phyloP scores from a whole-genome alignment of 2,888 invertebrate species.

The Eupithecia insigniata region DNA sequence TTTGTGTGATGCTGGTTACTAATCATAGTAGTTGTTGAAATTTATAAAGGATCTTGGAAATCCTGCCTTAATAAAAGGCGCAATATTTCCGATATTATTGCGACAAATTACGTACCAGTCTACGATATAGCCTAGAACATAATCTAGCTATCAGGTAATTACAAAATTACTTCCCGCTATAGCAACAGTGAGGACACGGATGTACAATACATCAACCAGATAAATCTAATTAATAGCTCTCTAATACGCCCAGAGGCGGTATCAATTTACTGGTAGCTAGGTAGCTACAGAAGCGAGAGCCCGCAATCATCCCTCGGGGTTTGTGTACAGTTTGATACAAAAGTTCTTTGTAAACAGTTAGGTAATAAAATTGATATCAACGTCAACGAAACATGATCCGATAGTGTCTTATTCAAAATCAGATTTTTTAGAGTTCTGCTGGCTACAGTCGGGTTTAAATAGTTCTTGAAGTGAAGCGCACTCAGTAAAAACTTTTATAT shows the following conservation, averaged over 20 bases:
- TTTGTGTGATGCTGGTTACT: not conserved
- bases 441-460: too few species aligned
- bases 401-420: not conserved
- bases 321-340: conserved; percentile 22
- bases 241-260: conserved; percentile 69
- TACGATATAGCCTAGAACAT: not conserved
- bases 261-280: conserved; percentile 73
- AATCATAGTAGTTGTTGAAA: not conserved
- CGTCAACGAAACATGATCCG: not conserved
- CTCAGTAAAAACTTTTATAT: too few species aligned
- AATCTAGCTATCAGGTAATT: conserved; percentile 1
- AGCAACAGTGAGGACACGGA: conserved; percentile 35
- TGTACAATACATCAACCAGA: conserved; percentile 43
- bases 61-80: not conserved
- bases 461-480: not conserved
- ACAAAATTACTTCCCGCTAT: conserved; percentile 21
- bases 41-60: not conserved
- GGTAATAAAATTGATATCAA: not conserved
- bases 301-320: conserved; percentile 66
- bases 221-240: conserved; percentile 49
- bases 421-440: not conserved
- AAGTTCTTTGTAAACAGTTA: not conserved
- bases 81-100: not conserved
- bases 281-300: conserved; percentile 65
- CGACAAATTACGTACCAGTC: not conserved